Conservation (phyloP, 2,113 vertebrate species). For the Indicator maculatus region DNA sequence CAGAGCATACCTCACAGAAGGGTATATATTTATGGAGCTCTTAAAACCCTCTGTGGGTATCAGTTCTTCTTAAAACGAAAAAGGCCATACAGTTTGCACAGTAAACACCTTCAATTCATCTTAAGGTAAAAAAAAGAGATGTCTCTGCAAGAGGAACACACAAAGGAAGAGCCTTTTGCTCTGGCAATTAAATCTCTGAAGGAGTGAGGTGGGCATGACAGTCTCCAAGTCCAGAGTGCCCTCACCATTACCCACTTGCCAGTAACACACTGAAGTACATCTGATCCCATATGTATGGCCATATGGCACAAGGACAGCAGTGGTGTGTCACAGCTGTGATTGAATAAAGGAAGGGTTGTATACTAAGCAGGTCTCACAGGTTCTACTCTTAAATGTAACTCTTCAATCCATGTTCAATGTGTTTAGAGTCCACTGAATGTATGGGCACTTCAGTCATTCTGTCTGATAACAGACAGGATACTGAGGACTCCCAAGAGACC, state of each 20-base stretch:
- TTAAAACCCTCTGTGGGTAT: not conserved
- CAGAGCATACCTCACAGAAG: not conserved
- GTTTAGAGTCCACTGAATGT: not conserved
- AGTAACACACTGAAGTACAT: accelerated
- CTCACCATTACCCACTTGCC: not conserved
- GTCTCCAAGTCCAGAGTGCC: not conserved
- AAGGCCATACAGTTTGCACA: not conserved
- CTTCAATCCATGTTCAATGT: not conserved
- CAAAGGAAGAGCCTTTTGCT: not conserved
- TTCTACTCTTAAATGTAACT: not conserved
- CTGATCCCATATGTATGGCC: not conserved
- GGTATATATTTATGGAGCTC: not conserved
- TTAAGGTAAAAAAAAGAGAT: not conserved
- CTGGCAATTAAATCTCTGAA: not conserved
- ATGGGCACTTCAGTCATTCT: not conserved
- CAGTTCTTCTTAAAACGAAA: not conserved
- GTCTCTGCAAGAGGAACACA: not conserved
- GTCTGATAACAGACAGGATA: not conserved
- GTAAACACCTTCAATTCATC: not conserved
- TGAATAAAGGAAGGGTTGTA: not conserved
- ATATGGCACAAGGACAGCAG: not conserved
- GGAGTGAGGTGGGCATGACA: not conserved
- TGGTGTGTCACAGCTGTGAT: not conserved
- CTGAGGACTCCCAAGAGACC: not conserved
- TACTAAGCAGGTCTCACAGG: not conserved